Percentiles rank a stretch among this genome's conserved stretches.
Conservation (phyloP, 2,797 vertebrate species). For the Gymnocypris eckloni region DNA sequence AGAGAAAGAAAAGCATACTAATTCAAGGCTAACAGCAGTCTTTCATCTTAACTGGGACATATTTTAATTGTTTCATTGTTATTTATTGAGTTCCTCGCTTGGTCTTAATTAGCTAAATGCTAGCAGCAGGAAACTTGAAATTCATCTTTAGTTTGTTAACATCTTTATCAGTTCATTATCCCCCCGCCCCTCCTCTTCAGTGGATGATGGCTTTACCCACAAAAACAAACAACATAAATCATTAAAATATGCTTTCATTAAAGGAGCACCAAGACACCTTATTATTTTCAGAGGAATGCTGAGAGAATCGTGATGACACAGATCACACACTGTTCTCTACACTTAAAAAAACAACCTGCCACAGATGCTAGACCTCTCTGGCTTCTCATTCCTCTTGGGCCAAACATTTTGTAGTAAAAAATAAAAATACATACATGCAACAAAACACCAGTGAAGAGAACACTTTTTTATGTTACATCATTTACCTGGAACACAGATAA, state of each 20-base stretch:
- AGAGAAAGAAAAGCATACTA: slow-evolving; percentile 56
- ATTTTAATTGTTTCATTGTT: slow-evolving; percentile 62
- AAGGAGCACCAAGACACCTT: slow-evolving; percentile 32
- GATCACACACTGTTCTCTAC: not conserved
- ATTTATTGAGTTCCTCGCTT: slow-evolving; percentile 54
- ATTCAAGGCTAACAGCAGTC: slow-evolving; percentile 67
- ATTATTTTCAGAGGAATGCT: slow-evolving; percentile 33
- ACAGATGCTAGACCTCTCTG: not conserved
- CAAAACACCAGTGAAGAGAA: not conserved
- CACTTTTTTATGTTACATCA: slow-evolving; percentile 27
- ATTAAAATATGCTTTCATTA: slow-evolving; percentile 55
- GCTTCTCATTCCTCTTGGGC: not conserved
- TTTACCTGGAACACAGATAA: slow-evolving; percentile 9
- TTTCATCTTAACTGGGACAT: slow-evolving; percentile 73
- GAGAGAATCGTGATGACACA: not conserved
- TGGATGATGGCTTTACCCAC: slow-evolving; percentile 21
- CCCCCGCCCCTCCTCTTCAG: slow-evolving; percentile 14
- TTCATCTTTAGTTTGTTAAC: slow-evolving; percentile 61
- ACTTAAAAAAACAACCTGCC: not conserved
- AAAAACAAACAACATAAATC: slow-evolving; percentile 51
- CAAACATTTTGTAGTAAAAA: not conserved
- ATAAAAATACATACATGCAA: not conserved
- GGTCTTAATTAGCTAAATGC: slow-evolving; percentile 61
- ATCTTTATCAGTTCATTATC: slow-evolving; percentile 57
- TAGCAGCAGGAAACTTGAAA: slow-evolving; percentile 64